Base-by-base conservation (phyloP, 2,888 invertebrate genomes). In the Harpalus rubripes region DNA sequence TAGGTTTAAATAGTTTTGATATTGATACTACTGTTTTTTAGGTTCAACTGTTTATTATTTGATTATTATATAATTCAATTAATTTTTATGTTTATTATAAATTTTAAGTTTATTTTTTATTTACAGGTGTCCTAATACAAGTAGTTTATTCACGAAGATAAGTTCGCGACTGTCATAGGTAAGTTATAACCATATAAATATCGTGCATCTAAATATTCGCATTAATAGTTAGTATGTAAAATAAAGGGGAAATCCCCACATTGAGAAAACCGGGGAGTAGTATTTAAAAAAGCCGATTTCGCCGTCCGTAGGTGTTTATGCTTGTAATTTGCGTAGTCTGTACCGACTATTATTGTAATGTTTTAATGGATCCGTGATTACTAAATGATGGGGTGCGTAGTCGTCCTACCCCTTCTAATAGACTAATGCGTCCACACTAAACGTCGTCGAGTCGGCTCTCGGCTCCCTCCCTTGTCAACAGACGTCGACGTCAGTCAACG, bases 381-480 rank as follows among this genome's bases (percentile, higher is more conserved):
- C 90, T 89, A 90, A 90, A 89, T 89, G 90, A 89, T 89, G 89
- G 90, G 90, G 90, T 90, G 90, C 90, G 90, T 90, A 89, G 90
- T 89, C 87, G 88, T 88, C 88, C 88, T 65, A 78, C 78, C 84
- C 87, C 86, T 88, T 89, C 88, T 88, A 88, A 88, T 88, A 89
- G 88, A 89, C 88, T 89, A 89, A 89, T 89, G 89, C 88, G 87
- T 87, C 87, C 84, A 56, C 84, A 68, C 79, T 84, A 84, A 84
- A 84, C 79, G 84, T 84, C 84, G 56, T 44, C 41, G 44, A 12
- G 39, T 44, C 41, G 44, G 44, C 41, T 84, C 65, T 44, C 41
- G 44, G 44, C 41, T 84, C 65, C 84, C 78, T 65, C 65, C 61
- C 84, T 52, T 83, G 83, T 74, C 82, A 52, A 52, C 44, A 26